Base-by-base conservation (phyloP, 2,888 invertebrate species). In the Ganaspis brasiliensis region DNA sequence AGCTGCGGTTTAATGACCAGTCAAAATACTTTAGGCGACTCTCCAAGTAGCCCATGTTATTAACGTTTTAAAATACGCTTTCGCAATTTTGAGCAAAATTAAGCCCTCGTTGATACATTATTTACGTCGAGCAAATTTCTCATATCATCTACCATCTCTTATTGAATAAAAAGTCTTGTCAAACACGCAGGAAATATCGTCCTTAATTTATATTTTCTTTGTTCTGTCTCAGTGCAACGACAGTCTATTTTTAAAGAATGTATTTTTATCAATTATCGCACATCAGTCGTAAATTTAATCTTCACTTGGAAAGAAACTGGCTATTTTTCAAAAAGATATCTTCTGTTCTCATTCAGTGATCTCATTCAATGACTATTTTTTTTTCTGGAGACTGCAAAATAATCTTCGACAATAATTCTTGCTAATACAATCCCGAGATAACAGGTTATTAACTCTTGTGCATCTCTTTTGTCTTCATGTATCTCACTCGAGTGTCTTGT, bases 391-490 rank as follows among this genome's bases (percentile, higher is more conserved):
- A 55, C n/a, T 21, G 14, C 8, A 52, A 40, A 67, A 40, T 67
- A 67, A 45, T 67, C 21, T 67, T 6, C 16, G 21, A 40, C 40
- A 45, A 67, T 67, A 31, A 61, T 61, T 45, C 59, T 59, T 59
- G 40, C 40, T 67, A 67, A 21, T 45, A 67, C 67, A 67, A 49
- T 45, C 24, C 24, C n/a, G 45, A 67, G 89, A 89, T 89, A 89
- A 88, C 88, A 84, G 89, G 87, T 89, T 88, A 87, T 89, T 88
- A 89, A 87, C 89, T 88, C 88, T 81, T 82, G 85, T 86, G 86
- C 88, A 88, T 89, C 87, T 89, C 87, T 88, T 89, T 87, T 87
- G 87, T 88, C 88, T 84, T 26, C 45, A 67, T 67, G 45, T n/a
- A 24, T 26, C 67, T 67, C 40, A 3, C 12, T 6, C 40, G 37